Conservation (phyloP, 2,888 invertebrate genomes). For the Cerceris rybyensis region DNA sequence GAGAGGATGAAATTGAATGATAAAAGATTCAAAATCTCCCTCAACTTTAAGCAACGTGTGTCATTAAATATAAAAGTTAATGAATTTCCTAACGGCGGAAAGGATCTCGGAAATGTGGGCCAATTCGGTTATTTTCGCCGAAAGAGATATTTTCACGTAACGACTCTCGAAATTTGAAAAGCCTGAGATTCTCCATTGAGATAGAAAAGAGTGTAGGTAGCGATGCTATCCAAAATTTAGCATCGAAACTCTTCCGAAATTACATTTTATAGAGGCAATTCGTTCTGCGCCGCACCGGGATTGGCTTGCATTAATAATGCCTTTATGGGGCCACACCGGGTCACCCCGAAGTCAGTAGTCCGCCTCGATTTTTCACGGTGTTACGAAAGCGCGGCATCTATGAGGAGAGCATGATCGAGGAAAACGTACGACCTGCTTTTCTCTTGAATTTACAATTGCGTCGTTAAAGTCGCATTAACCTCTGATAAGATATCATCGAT, state of each 20-base stretch:
- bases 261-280: constrained; percentile 76
- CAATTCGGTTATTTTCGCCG: constrained; percentile 1
- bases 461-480: background rate
- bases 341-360: constrained; percentile 61
- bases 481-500: background rate
- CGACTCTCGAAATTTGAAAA: constrained; percentile 32
- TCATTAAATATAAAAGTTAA: too few species aligned
- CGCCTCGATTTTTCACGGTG: constrained; percentile 62
- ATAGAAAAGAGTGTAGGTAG: constrained; percentile 52
- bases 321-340: constrained; percentile 66
- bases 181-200: constrained; percentile 42
- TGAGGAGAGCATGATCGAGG: constrained; percentile 33
- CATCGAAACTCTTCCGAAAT: constrained; percentile 71
- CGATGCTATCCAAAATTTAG: constrained; percentile 71
- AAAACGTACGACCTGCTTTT: constrained; percentile 16
- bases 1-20: too few species aligned
- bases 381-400: constrained; percentile 12
- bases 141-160: constrained; percentile 18
- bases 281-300: constrained; percentile 71
- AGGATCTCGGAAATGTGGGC: too few species aligned
- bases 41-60: too few species aligned
- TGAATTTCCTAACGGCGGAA: too few species aligned
- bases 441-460: constrained; percentile 16
- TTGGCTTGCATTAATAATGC: constrained; percentile 78
- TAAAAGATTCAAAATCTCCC: too few species aligned